A percentile compares a stretch with the other conserved stretches of the same genome.
Conservation (phyloP, 2,113 vertebrate species). For the Vulpes lagopus region DNA sequence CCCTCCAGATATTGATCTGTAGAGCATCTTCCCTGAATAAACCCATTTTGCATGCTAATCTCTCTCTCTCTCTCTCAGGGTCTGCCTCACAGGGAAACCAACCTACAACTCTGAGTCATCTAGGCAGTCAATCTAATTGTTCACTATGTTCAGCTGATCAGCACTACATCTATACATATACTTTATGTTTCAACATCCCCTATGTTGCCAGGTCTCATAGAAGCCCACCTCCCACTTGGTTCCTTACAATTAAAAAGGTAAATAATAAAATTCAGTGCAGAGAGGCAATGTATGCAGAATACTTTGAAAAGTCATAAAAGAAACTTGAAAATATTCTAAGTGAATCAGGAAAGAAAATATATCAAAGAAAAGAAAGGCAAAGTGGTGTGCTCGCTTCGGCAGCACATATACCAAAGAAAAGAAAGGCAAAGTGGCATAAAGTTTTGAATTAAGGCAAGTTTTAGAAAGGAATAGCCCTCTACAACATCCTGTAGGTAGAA, state of each 20-base stretch:
- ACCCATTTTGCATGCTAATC: neutral
- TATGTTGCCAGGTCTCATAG: constrained; percentile 20
- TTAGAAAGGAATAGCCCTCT: constrained; percentile 42
- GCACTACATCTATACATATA: neutral
- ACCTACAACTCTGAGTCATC: neutral
- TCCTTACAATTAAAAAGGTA: constrained; percentile 37
- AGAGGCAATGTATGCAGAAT: neutral
- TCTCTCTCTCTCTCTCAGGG: neutral
- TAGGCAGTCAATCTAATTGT: neutral
- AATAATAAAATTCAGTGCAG: constrained; percentile 32
- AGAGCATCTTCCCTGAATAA: neutral
- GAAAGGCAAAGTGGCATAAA: constrained; percentile 56
- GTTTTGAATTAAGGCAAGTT: constrained; percentile 39
- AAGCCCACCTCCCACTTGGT: neutral
- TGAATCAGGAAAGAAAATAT: constrained; percentile 57
- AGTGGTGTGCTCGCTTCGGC: neutral
- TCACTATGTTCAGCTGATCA: constrained; percentile 40
- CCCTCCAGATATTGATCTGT: neutral
- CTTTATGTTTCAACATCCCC: constrained; percentile 6
- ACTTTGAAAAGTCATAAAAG: constrained; percentile 27
- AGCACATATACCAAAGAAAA: neutral
- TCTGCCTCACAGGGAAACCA: neutral
- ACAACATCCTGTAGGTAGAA: neutral
- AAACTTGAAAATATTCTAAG: constrained; percentile 58
- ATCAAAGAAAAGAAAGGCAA: constrained; percentile 37